Conservation (phyloP, 2,888 invertebrate species). For the Polymixis lichenea region DNA sequence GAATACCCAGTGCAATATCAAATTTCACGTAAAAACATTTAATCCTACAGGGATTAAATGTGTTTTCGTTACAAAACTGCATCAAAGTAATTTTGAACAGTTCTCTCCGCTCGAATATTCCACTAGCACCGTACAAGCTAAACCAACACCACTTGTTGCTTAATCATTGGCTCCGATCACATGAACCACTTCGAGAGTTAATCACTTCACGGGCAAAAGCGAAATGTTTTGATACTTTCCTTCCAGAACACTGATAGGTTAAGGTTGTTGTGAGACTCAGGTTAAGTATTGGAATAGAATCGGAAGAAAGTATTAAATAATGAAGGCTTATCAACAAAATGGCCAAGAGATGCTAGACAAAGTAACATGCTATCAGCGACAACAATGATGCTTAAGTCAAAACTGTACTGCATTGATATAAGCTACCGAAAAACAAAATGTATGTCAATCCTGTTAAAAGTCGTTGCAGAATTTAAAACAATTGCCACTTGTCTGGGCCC, state of each 20-base stretch:
- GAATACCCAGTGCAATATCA: not conserved
- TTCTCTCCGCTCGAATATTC: conserved; percentile 40
- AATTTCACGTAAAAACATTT: conserved; percentile 3
- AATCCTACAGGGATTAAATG: too few species aligned
- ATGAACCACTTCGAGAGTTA: conserved; percentile 79
- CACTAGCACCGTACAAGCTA: conserved; percentile 31
- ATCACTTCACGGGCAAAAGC: conserved; percentile 75
- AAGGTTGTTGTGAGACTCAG: conserved; percentile 51
- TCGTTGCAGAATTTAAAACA: not conserved
- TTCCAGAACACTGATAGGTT: conserved; percentile 40
- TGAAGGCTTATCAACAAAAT: not conserved
- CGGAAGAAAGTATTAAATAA: conserved; percentile 5
- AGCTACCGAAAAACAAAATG: not conserved
- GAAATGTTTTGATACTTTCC: conserved; percentile 63
- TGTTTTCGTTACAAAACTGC: conserved; percentile 24
- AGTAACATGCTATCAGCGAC: not conserved
- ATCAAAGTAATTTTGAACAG: conserved; percentile 19
- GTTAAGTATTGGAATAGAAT: conserved; percentile 30
- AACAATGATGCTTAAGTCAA: not conserved
- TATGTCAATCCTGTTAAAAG: not conserved
- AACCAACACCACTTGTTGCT: conserved; percentile 58
- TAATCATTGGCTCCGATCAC: conserved; percentile 73
- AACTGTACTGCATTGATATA: not conserved
- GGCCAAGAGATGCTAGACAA: not conserved
- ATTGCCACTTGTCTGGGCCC: too few species aligned